phyloP scores from a whole-genome alignment of 2,797 vertebrate genomes.

The Huso huso region DNA sequence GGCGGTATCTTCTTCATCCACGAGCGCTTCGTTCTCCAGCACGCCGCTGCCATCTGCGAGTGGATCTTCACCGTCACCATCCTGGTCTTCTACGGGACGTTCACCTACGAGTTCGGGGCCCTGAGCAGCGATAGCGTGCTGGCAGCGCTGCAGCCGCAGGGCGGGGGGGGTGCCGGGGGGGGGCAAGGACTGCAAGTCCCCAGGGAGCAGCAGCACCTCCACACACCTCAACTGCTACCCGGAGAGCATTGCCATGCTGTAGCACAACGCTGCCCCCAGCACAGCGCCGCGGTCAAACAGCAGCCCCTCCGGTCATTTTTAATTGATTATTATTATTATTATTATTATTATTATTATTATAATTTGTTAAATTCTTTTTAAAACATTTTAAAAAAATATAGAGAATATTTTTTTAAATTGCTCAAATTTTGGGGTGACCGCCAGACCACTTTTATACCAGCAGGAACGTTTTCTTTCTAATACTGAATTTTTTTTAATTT shows the following conservation, averaged over 20 bases:
- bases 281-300: neutral
- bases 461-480: too few species aligned
- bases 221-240: conserved; percentile 80
- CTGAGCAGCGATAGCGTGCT: conserved; percentile 87
- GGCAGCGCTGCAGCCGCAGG: conserved; percentile 64
- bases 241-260: conserved; percentile 84
- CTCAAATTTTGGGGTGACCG: too few species aligned
- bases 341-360: too few species aligned
- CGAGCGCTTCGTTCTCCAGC: conserved; percentile 85
- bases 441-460: too few species aligned
- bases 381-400: too few species aligned
- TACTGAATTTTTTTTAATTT: too few species aligned
- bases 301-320: conserved; percentile 2
- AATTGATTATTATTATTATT: too few species aligned
- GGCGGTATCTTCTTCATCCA: conserved; percentile 90
- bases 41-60: conserved; percentile 86
- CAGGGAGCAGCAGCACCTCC: conserved; percentile 76
- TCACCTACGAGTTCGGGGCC: conserved; percentile 91
- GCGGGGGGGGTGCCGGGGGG: conserved; percentile 41
- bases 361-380: too few species aligned
- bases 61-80: conserved; percentile 95
- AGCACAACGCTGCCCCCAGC: conserved; percentile 23
- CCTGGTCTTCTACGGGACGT: conserved; percentile 91
- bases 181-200: conserved; percentile 74
- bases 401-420: too few species aligned